These are phyloP conservation scores for Takifugu flavidus DNA, from an alignment of 2,113 vertebrate species.

Conservation along the genomic window DNA sequence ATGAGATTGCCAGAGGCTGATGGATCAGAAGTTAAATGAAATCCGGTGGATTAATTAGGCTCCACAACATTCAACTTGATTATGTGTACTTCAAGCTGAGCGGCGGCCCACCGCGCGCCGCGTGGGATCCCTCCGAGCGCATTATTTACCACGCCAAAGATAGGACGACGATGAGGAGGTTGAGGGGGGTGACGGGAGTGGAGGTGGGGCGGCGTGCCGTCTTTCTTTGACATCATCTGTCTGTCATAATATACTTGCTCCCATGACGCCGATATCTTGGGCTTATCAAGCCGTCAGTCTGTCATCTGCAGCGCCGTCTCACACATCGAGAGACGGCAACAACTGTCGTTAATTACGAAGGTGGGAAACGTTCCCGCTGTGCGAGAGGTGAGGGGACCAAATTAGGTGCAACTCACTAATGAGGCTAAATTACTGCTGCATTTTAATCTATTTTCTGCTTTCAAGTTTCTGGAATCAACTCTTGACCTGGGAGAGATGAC, in stretches of 20 bases:
- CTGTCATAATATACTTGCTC: background rate
- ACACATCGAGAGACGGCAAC: conserved; percentile 43
- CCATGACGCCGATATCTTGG: too few relatives aligned
- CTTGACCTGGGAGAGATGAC: too few relatives aligned
- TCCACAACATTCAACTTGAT: conserved; percentile 58
- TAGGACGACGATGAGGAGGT: conserved; percentile 9
- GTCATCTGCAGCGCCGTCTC: conserved; percentile 14
- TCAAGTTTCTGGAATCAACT: conserved; percentile 5
- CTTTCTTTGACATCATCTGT: background rate
- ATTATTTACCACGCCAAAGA: conserved; percentile 41
- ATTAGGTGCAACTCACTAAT: conserved; percentile 26
- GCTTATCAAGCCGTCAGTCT: conserved; percentile 3
- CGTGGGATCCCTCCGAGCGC: conserved; percentile 27
- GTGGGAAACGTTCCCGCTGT: conserved; percentile 23
- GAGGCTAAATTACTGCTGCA: conserved; percentile 12
- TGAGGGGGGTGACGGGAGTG: background rate
- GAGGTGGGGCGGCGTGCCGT: background rate
- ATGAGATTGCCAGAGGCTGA: conserved; percentile 36
- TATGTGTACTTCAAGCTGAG: conserved; percentile 35
- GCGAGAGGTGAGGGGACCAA: conserved; percentile 22
- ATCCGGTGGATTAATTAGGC: conserved; percentile 53
- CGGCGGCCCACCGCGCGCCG: conserved; percentile 25
- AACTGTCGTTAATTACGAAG: conserved; percentile 56
- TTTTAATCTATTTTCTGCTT: conserved; percentile 5
- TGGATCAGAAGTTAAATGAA: conserved; percentile 48